phyloP scores from a whole-genome alignment of 1,140 invertebrate species.

The Bacillus rossius region DNA sequence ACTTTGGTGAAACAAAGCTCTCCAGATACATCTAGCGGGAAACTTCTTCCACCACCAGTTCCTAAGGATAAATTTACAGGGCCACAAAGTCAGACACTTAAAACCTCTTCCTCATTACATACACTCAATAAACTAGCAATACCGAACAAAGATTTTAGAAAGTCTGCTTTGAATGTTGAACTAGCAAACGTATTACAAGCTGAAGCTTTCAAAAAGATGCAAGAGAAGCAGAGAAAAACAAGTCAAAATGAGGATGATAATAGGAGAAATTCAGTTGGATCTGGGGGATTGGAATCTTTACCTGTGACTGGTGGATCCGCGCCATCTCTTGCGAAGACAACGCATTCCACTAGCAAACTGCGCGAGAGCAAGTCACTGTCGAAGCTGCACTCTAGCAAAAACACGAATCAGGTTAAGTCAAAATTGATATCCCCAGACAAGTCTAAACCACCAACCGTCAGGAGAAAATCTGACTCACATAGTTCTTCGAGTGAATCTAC shows the following conservation, averaged over 20 bases:
- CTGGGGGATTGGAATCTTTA: constrained; percentile 1
- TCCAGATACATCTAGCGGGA: constrained; percentile 23
- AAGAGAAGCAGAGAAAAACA: constrained; percentile 41
- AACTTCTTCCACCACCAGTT: constrained; percentile 46
- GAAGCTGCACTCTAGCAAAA: no score
- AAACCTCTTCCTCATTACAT: neutral
- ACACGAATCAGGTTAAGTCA: no score
- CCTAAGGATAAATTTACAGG: constrained; percentile 46
- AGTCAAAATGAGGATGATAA: neutral
- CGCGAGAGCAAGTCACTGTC: no score
- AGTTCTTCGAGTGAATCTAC: constrained; percentile 12
- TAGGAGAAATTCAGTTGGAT: constrained; percentile 14
- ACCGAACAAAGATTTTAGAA: constrained; percentile 69
- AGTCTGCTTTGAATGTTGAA: constrained; percentile 67
- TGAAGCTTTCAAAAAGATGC: constrained; percentile 32
- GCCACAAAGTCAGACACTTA: constrained; percentile 22
- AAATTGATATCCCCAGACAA: neutral
- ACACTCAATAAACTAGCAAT: neutral
- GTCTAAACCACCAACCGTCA: constrained; percentile 30
- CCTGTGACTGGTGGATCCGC: neutral
- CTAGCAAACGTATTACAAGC: constrained; percentile 20
- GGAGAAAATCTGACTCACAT: constrained; percentile 37
- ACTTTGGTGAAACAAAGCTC: constrained; percentile 28
- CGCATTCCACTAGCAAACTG: constrained; percentile 1
- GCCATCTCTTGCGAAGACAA: neutral